Conservation (phyloP, 2,797 vertebrate species). For the Esox lucius region DNA sequence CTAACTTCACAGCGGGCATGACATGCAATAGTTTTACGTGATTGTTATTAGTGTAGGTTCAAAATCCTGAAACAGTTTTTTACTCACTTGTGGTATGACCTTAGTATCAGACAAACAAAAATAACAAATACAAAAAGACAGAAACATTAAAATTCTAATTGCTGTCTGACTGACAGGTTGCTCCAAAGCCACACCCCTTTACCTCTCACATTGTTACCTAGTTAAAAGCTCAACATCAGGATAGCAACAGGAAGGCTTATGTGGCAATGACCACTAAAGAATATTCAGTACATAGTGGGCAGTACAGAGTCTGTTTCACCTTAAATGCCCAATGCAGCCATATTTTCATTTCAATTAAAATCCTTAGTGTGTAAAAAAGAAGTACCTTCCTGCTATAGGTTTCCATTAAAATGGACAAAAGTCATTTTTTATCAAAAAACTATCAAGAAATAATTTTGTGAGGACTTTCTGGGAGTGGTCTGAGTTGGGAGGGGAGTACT, state of each 20-base stretch:
- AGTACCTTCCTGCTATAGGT: too few species aligned
- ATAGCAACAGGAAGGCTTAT: constrained; percentile 40
- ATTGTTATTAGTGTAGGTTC: constrained; percentile 50
- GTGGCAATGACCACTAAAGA: constrained; percentile 38
- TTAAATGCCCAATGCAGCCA: too few species aligned
- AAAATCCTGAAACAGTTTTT: constrained; percentile 10
- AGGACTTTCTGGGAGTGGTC: constrained; percentile 9
- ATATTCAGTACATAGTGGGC: constrained; percentile 47
- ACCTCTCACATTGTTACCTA: constrained; percentile 47
- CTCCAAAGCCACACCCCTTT: constrained; percentile 40
- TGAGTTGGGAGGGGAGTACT: not conserved
- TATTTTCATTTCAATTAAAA: too few species aligned
- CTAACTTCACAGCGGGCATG: constrained; percentile 74
- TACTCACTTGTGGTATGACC: constrained; percentile 38
- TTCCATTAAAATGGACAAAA: too few species aligned
- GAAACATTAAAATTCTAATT: constrained; percentile 16
- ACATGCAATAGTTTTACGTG: constrained; percentile 70
- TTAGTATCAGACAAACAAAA: constrained; percentile 16
- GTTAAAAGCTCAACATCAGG: constrained; percentile 50
- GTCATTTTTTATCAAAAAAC: too few species aligned
- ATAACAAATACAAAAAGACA: not conserved
- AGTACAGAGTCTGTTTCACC: constrained; percentile 53
- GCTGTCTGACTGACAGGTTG: constrained; percentile 25
- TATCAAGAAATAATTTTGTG: too few species aligned
- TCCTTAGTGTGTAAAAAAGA: too few species aligned